A percentile compares a stretch with the other conserved stretches of the same genome.
Evolutionary conservation across 2,113 vertebrate species (phyloP).

Genomic region (Nerophis lumbriciformis): DNA sequence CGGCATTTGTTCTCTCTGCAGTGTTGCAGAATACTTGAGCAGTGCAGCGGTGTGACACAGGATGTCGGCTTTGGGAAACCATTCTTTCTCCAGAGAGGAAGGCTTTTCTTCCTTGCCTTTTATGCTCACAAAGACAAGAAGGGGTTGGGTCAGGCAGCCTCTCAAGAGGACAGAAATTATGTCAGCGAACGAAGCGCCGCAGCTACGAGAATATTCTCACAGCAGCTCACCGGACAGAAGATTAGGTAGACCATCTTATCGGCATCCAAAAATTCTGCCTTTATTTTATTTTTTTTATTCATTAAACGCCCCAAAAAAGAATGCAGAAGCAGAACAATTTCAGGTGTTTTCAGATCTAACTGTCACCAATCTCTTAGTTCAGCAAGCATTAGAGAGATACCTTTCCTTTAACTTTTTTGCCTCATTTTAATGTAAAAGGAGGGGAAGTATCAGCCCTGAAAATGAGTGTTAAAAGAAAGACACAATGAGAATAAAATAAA

Average conservation of each 20-base stretch:
- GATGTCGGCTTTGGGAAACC: slow-evolving; percentile 57
- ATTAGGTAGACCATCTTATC: background rate
- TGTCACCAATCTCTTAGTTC: too few relatives aligned
- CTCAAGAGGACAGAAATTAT: slow-evolving; percentile 47
- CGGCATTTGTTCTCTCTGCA: slow-evolving; percentile 29
- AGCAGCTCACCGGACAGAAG: background rate
- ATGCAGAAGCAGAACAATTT: too few relatives aligned
- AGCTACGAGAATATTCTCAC: slow-evolving; percentile 24
- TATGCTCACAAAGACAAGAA: slow-evolving; percentile 72
- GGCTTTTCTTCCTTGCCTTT: slow-evolving; percentile 69
- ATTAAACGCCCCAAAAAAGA: too few relatives aligned
- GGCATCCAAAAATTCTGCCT: background rate
- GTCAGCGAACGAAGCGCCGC: slow-evolving; percentile 8
- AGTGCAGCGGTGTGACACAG: slow-evolving; percentile 41
- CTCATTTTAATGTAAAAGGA: too few relatives aligned
- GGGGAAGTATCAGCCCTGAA: too few relatives aligned
- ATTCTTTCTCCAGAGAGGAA: slow-evolving; percentile 55
- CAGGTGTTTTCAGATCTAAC: too few relatives aligned
- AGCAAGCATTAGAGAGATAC: too few relatives aligned
- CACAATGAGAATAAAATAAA: too few relatives aligned
- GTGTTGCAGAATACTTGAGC: slow-evolving; percentile 18
- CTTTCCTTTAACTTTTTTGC: too few relatives aligned
- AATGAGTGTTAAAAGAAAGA: too few relatives aligned
- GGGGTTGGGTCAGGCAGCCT: slow-evolving; percentile 53
- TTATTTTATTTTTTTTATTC: too few relatives aligned